Evolutionary conservation across 2,888 invertebrate genomes (phyloP), one percentile per base, ranked within the genome.

Genomic region (Campaea margaritaria): DNA sequence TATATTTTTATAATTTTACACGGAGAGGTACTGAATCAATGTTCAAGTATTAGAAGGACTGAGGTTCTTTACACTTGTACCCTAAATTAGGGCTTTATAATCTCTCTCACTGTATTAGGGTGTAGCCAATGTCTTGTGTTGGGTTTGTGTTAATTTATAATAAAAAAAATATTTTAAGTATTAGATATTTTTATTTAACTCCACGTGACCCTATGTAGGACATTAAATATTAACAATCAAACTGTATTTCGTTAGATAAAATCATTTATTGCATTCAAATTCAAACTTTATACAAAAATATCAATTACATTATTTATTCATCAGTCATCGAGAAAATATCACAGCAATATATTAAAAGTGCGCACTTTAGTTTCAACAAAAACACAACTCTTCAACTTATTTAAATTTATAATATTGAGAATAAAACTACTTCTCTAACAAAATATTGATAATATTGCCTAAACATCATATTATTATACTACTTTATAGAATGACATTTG

Each of bases 21-120:
- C 58, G 62, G 66, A 56, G 62, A 65, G 74, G 75, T 76, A 80
- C 76, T 81, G 78, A 69, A 73, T 72, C 74, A 81, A 81, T 76
- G 75, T 83, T 86, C 83, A 85, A 89, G 88, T 91, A 91, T 91
- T 90, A 89, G 82, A 91, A 91, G 92, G 85, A 89, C 92, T 83
- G 80, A 82, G 81, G 91, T 91, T 89, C 92, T 90, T 91, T 87
- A 85, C 85, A 84, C 87, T 86, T 87, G 92, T 91, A 92, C 91
- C 92, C 91, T 92, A 92, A 92, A 92, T 92, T 92, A 91, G 92
- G 91, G 92, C 87, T 87, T 87, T 89, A 75, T 90, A 85, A 86
- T 89, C 85, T 87, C 83, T 88, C 85, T 87, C 82, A 85, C 84
- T 84, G 81, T 86, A 83, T 76, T 87, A 84, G 83, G 82, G 76